These are phyloP conservation scores for Myioborus miniatus DNA, from an alignment of 2,797 vertebrate species.

Conservation along the genomic window DNA sequence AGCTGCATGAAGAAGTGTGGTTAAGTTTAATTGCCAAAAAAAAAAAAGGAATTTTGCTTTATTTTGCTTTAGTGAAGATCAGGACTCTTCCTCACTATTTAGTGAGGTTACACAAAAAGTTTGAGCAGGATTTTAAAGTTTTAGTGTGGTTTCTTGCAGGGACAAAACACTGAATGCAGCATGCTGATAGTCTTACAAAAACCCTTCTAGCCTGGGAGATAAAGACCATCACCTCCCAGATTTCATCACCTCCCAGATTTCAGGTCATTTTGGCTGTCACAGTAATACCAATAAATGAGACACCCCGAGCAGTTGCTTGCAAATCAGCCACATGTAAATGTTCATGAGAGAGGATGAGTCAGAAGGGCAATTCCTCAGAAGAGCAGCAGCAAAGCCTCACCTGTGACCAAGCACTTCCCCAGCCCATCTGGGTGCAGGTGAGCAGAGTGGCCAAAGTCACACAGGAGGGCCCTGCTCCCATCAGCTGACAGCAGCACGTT, in stretches of 20 bases:
- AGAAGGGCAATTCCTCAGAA: neutral
- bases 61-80: neutral
- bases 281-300: neutral
- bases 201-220: neutral
- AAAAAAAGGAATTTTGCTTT: neutral
- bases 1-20: neutral
- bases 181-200: neutral
- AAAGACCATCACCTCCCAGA: neutral
- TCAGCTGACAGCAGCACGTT: slow-evolving; percentile 92
- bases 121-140: neutral
- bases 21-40: neutral
- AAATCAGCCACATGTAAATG: neutral
- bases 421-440: slow-evolving; percentile 80
- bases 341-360: neutral
- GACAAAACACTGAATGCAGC: neutral
- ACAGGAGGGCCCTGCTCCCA: slow-evolving; percentile 86
- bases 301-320: neutral
- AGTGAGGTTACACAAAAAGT: neutral
- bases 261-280: neutral
- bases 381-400: slow-evolving; percentile 61
- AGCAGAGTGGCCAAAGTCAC: slow-evolving; percentile 94
- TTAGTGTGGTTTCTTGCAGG: neutral
- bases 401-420: slow-evolving; percentile 82
- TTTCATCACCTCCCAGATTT: neutral
- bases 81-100: neutral